Evolutionary conservation across 1,140 invertebrate genomes (phyloP).

Genomic region (Orchesella cincta): DNA sequence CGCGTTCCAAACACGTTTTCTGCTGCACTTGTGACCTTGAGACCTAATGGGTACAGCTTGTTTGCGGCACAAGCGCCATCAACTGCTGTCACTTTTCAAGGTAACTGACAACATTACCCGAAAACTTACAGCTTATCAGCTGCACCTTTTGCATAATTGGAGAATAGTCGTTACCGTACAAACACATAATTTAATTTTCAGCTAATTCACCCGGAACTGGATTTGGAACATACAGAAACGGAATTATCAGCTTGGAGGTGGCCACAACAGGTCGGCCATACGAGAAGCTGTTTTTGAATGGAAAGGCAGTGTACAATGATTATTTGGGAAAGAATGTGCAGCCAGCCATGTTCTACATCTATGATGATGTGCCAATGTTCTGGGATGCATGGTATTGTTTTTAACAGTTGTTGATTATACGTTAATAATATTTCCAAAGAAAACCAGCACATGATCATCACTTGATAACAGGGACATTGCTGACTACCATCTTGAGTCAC

Average conservation of each 20-base stretch:
- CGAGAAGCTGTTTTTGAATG: constrained; percentile 41
- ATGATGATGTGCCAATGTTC: constrained; percentile 62
- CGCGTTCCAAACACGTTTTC: constrained; percentile 44
- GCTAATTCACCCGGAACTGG: neutral
- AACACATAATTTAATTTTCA: too few relatives aligned
- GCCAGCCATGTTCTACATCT: constrained; percentile 54
- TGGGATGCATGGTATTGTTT: constrained; percentile 68
- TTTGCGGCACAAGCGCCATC: constrained; percentile 35
- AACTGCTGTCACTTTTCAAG: constrained; percentile 32
- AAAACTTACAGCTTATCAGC: too few relatives aligned
- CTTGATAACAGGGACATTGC: too few relatives aligned
- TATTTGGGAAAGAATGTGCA: constrained; percentile 37
- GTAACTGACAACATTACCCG: too few relatives aligned
- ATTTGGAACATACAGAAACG: constrained; percentile 36
- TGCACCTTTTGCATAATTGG: too few relatives aligned
- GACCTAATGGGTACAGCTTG: constrained; percentile 36
- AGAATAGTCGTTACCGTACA: too few relatives aligned
- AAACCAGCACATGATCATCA: too few relatives aligned
- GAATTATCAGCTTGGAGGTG: constrained; percentile 31
- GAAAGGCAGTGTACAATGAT: constrained; percentile 40
- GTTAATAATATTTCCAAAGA: too few relatives aligned
- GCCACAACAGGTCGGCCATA: constrained; percentile 36
- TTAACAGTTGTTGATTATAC: too few relatives aligned
- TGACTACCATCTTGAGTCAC: constrained; percentile 62
- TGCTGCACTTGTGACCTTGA: constrained; percentile 40